Conservation (phyloP, 2,113 vertebrate species). For the Ia io region DNA sequence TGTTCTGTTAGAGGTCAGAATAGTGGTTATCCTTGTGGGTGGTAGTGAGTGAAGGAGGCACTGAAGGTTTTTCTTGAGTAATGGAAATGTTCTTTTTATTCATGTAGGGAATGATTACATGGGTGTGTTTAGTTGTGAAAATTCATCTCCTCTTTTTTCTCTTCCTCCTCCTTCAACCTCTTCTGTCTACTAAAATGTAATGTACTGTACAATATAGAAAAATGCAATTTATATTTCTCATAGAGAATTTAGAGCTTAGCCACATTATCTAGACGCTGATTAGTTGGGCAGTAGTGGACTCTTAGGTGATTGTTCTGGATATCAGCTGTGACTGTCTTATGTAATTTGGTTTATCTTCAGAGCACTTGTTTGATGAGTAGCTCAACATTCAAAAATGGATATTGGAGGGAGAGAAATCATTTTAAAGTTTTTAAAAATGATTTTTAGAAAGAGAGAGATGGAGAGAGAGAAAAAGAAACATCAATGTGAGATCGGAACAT, state of each 20-base stretch:
- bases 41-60: not conserved
- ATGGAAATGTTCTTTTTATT: not conserved
- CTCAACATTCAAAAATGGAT: not conserved
- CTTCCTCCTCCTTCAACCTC: not conserved
- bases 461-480: no score
- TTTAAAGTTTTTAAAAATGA: not conserved
- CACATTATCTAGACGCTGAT: not conserved
- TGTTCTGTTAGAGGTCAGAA: not conserved
- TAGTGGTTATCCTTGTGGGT: not conserved
- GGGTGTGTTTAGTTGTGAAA: not conserved
- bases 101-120: not conserved
- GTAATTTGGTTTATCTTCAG: not conserved
- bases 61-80: not conserved
- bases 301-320: not conserved
- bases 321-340: conserved; percentile 21
- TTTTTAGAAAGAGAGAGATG: no score
- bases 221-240: not conserved
- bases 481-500: no score
- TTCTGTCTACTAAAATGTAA: not conserved
- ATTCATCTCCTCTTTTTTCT: not conserved
- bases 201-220: not conserved
- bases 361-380: conserved; percentile 24
- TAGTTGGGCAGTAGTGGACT: not conserved
- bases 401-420: not conserved
- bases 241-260: not conserved